Base-by-base conservation (phyloP, 2,797 vertebrate genomes). In the Paedocypris micromegethes region DNA sequence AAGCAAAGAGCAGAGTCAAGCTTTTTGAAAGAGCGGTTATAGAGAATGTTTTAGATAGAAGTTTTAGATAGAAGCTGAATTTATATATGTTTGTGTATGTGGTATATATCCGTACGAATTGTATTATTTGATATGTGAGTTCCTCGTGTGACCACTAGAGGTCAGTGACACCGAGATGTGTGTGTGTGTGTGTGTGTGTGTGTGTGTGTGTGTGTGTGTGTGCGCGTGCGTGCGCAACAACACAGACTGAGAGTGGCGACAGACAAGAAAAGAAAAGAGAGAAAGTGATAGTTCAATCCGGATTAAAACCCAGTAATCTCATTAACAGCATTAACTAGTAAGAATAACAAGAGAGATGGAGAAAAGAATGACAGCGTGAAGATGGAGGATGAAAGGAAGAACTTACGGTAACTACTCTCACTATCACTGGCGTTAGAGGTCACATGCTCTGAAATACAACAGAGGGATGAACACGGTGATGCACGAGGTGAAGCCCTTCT, bases 341-440 rank as follows among this genome's bases (percentile, higher is more conserved):
- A 51, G 43, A 56, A 49, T 37, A 72, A 38, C 6, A 48, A 7
- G 46, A 23, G 39, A 46, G 47, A 58, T 42, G 66, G 72, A 58
- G 23, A 70, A 45, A 67, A 42, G 51, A 55, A 56, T 42, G 7
- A 43, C 38, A 53, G 23, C 23, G 23, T 23, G 23, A 23, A 23
- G 23, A 23, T 23, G 23, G n/a, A 57, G 46, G 66, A 71, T 54
- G 81, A 79, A 46, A 78, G 87, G 72, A 82, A 77, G 83, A 75
- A 96, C 95, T 97, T 94, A 98, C 95, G 94, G 93, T 93, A 96
- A 88, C 94, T 98, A 89, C 94, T 97, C 85, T 98, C 95, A 80
- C 95, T 98, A 89, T 98, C 95, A 83, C 95, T 98, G 93, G 95
- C 95, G 78, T 98, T 97, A 82, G 95, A 97, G 63, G 96, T 98